Evolutionary conservation across 2,888 invertebrate genomes (phyloP).

Genomic region (Hirtodrosophila trivittata): DNA sequence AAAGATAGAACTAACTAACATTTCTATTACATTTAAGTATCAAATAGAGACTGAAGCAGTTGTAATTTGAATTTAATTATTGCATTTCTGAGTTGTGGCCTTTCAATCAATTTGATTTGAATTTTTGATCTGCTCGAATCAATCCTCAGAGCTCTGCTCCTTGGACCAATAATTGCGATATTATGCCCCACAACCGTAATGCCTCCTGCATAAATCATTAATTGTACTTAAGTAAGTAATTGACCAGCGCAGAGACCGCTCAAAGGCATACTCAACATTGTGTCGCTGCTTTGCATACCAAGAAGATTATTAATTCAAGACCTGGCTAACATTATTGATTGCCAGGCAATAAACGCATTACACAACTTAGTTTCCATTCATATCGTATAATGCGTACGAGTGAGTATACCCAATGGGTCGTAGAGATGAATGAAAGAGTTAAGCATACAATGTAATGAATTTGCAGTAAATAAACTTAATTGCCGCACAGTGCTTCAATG

Average conservation of each 20-base stretch:
- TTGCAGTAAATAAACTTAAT: constrained; percentile 48
- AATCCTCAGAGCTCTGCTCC: no score
- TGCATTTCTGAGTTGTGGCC: not conserved
- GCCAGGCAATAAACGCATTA: constrained; percentile 10
- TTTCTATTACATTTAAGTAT: no score
- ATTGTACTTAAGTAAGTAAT: constrained; percentile 35
- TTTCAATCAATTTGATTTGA: constrained; percentile 9
- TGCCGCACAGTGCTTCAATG: constrained; percentile 23
- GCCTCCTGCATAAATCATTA: constrained; percentile 31
- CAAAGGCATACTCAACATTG: constrained; percentile 10
- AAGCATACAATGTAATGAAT: constrained; percentile 35
- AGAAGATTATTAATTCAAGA: constrained; percentile 29
- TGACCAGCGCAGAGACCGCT: constrained; percentile 16
- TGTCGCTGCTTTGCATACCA: constrained; percentile 13
- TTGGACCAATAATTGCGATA: constrained; percentile 23
- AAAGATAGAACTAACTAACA: no score
- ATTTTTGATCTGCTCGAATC: constrained; percentile 1
- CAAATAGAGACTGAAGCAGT: no score
- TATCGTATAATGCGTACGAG: no score
- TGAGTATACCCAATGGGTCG: not conserved
- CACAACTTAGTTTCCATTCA: not conserved
- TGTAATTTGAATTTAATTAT: no score
- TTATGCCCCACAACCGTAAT: constrained; percentile 6
- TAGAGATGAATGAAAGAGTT: constrained; percentile 21
- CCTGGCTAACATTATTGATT: constrained; percentile 38